Evolutionary conservation across 2,888 invertebrate genomes (phyloP), one percentile per base, ranked within the genome.

Genomic region (Coleophora flavipennella): DNA sequence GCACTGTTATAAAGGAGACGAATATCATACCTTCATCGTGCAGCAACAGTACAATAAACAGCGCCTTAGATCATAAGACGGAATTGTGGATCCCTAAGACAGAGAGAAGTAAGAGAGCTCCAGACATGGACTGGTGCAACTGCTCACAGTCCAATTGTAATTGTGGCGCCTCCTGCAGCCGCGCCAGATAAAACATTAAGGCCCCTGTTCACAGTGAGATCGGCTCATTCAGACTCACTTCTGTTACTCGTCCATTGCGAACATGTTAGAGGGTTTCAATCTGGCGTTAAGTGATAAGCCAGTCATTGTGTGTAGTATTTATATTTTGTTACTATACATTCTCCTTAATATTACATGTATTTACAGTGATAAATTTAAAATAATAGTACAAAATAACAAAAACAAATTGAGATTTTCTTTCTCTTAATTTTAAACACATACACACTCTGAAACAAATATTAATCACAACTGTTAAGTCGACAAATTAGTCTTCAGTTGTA

Each of bases 251-350:
- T 27, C 28, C 28, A 27, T 27, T 2, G 28, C 1, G 28, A 10
- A 9, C 28, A 27, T 8, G 28, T 27, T 8, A 36, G 38, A 41
- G 28, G 33, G 13, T 36, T n/a, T n/a, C n/a, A n/a, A n/a, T n/a
- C n/a, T n/a, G 53, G 27, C 35, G 8, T 8, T 41, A 50, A 62
- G 62, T 64, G 57, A 76, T 63, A 71, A 54, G 39, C 56, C 47
- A 41, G 43, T 46, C 55, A 53, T 64, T 63, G 62, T 65, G 63
- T 67, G 64, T 70, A 74, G 65, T 70, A 74, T 75, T 79, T 78
- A 78, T 81, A 81, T 72, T 81, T 76, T 81, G 78, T 79, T 84
- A 81, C 79, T 71, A 74, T 78, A 78, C 74, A 83, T 63, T 78
- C 67, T 76, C 57, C 74, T 78, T 79, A 78, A 55, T 56, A 65